Evolutionary conservation across 2,797 vertebrate species (phyloP).

Genomic region (Lemur catta): DNA sequence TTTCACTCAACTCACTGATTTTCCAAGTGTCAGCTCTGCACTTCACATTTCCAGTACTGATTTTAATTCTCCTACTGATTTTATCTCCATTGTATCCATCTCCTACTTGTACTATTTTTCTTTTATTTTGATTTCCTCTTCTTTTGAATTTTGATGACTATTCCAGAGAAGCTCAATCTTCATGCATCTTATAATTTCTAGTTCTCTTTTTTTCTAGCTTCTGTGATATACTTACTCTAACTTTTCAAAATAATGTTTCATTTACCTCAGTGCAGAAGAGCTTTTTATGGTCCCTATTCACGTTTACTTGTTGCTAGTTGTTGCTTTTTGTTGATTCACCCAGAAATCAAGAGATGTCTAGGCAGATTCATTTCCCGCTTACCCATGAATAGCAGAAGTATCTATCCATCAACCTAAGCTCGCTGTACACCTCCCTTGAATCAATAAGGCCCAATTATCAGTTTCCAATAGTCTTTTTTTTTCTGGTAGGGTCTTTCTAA

Average conservation of each 20-base stretch:
- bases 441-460: not conserved
- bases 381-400: not conserved
- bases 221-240: not conserved
- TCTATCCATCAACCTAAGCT: not conserved
- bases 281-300: not conserved
- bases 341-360: not conserved
- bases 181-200: not conserved
- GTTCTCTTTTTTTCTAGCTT: not conserved
- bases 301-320: not conserved
- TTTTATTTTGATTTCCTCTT: not conserved
- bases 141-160: not conserved
- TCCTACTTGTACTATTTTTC: not conserved
- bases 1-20: not conserved
- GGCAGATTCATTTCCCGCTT: not conserved
- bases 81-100: no score
- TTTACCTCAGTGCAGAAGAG: not conserved
- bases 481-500: not conserved
- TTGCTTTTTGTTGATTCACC: not conserved
- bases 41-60: not conserved
- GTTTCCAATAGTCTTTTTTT: not conserved
- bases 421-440: not conserved
- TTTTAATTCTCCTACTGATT: not conserved
- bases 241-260: not conserved
- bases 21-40: not conserved
- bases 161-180: not conserved